Evolutionary conservation across 1,140 invertebrate species (phyloP).

Genomic region (Zaprionus lachaisei): DNA sequence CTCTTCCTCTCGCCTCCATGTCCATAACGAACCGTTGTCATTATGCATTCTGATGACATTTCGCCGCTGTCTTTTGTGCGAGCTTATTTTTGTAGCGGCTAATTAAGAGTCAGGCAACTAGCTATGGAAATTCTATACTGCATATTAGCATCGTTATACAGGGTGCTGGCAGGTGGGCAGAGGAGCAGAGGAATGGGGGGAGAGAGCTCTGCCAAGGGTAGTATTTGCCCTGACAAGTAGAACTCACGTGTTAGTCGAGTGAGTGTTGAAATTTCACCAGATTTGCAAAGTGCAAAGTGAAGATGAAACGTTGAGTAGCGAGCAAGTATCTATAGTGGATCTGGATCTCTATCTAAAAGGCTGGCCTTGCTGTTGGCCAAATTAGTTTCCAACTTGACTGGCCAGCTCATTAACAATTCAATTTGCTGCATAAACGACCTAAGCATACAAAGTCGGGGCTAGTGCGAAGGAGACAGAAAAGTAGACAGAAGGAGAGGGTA

Average conservation of each 20-base stretch:
- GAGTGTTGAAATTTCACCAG: background rate
- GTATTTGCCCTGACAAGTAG: slow-evolving; percentile 1
- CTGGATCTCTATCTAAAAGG: background rate
- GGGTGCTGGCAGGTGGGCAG: background rate
- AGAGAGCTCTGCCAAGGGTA: background rate
- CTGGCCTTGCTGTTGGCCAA: background rate
- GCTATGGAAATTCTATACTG: slow-evolving; percentile 56
- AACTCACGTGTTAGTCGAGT: background rate
- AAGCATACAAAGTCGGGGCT: slow-evolving; percentile 58
- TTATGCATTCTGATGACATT: slow-evolving; percentile 80
- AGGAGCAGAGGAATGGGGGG: background rate
- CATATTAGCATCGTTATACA: slow-evolving; percentile 34
- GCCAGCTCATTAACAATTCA: slow-evolving; percentile 81
- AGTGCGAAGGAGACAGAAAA: background rate
- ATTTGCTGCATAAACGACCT: slow-evolving; percentile 80
- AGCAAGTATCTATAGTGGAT: background rate
- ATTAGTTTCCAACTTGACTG: too few relatives aligned
- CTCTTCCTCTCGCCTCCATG: background rate
- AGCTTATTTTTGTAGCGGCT: slow-evolving; percentile 66
- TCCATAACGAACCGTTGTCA: slow-evolving; percentile 56
- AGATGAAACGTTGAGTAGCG: background rate
- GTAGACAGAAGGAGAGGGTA: background rate
- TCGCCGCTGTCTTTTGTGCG: slow-evolving; percentile 60
- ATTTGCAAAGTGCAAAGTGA: background rate
- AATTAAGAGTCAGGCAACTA: slow-evolving; percentile 63